Percentiles rank a stretch among this genome's conserved stretches.
Evolutionary conservation across 2,888 invertebrate genomes (phyloP).

Genomic region (Leistus spinibarbis): DNA sequence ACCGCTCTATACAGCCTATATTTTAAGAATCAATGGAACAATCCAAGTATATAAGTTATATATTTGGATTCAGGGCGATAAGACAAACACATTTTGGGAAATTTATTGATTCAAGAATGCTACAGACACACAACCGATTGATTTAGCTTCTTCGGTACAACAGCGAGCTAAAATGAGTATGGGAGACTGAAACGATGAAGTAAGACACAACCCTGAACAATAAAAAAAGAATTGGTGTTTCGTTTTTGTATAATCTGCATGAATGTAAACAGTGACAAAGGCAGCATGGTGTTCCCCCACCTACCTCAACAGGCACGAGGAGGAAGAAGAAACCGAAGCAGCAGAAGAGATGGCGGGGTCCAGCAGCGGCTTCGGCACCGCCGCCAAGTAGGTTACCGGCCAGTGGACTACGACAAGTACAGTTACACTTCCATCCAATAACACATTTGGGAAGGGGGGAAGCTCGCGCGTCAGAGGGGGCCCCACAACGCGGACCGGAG

Average conservation of each 20-base stretch:
- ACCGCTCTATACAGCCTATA: no score
- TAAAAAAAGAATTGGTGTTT: no score
- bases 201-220: background rate
- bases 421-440: conserved; percentile 50
- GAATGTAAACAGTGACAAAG: background rate
- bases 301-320: background rate
- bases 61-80: no score
- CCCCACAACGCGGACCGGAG: conserved; percentile 6
- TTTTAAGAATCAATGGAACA: no score
- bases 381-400: conserved; percentile 55
- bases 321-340: background rate
- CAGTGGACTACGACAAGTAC: conserved; percentile 57
- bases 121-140: no score
- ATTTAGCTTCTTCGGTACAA: no score
- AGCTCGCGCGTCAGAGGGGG: conserved; percentile 4
- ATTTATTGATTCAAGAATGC: no score
- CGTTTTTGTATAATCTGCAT: conserved; percentile 7
- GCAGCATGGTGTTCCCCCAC: background rate
- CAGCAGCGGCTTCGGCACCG: conserved; percentile 8
- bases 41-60: no score
- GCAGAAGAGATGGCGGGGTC: background rate
- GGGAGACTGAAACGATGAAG: no score
- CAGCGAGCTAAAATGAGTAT: no score
- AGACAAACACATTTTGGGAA: no score
- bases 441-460: background rate